A percentile compares a stretch with the other conserved stretches of the same genome.
phyloP scores from a whole-genome alignment of 2,888 invertebrate genomes.

The Halocaridina rubra region DNA sequence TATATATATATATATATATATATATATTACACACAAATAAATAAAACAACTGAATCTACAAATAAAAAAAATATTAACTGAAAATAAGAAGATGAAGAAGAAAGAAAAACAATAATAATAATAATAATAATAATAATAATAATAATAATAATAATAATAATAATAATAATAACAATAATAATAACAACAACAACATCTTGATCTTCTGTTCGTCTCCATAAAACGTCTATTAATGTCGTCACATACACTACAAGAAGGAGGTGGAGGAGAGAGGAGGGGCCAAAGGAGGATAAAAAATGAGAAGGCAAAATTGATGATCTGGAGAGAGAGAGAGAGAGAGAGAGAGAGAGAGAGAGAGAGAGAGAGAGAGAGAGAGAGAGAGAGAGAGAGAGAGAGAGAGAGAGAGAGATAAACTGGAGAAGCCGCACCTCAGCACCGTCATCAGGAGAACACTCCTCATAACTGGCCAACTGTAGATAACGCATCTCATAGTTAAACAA shows the following conservation, averaged over 20 bases:
- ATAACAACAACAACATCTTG: no score
- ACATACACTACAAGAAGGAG: neutral
- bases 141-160: no score
- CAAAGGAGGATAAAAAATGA: neutral
- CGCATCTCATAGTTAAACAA: no score
- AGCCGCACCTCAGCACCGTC: no score
- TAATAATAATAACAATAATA: no score
- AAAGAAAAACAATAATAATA: no score
- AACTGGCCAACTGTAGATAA: no score
- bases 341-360: neutral
- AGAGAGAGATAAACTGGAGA: neutral
- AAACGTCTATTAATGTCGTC: neutral
- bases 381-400: neutral
- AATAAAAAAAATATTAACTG: no score
- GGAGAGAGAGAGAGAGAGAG: neutral
- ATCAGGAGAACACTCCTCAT: no score
- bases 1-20: neutral
- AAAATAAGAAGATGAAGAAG: no score
- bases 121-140: no score
- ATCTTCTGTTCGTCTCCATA: no score
- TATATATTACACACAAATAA: neutral
- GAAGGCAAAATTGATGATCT: constrained; percentile 5
- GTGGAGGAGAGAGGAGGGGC: neutral
- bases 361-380: neutral
- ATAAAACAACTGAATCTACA: neutral